Percentiles rank a stretch among this genome's conserved stretches.
Conservation (phyloP, 2,888 invertebrate species). For the Terebella lapidaria region DNA sequence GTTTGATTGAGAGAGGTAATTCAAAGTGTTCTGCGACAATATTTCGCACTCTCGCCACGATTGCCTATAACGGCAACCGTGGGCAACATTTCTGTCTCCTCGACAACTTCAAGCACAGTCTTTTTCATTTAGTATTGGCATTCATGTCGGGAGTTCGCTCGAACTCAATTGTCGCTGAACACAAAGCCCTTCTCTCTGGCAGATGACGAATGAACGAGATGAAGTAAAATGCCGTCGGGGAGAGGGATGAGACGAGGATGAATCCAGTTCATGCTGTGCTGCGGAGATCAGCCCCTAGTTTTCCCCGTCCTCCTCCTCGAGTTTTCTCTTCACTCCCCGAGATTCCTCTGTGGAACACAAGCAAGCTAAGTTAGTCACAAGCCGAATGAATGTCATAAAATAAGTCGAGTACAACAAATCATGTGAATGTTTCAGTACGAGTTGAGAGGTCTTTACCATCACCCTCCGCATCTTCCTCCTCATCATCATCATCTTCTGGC, state of each 20-base stretch:
- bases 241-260: neutral
- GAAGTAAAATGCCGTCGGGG: neutral
- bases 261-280: neutral
- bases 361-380: neutral
- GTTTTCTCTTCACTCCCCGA: slow-evolving; percentile 4
- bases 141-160: too few species aligned
- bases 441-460: neutral
- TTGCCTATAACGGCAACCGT: neutral
- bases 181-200: too few species aligned
- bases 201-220: too few species aligned
- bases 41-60: too few species aligned
- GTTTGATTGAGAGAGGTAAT: too few species aligned
- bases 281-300: neutral
- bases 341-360: neutral
- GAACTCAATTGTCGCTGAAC: too few species aligned
- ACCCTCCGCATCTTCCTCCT: neutral
- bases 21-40: too few species aligned
- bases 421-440: neutral
- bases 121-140: too few species aligned
- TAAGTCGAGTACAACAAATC: neutral
- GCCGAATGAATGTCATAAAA: neutral
- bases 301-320: neutral
- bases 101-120: too few species aligned
- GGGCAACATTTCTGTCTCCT: neutral
- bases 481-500: neutral